Percentiles rank a stretch among this genome's conserved stretches.
Evolutionary conservation across 2,113 vertebrate species (phyloP).

Genomic region (Condylura cristata): DNA sequence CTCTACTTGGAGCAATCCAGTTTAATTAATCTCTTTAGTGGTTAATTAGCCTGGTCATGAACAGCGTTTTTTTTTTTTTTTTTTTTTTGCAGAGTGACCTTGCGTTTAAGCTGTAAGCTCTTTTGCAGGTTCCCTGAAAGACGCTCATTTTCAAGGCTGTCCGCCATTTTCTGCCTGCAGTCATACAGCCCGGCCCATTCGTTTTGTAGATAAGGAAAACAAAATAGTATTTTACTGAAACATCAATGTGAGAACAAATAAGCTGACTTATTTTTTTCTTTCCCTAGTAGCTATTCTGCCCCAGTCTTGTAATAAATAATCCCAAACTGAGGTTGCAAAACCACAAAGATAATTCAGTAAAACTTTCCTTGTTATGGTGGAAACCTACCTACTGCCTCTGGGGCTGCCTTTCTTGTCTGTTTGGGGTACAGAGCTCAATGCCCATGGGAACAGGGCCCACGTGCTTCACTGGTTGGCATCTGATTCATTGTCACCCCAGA

Average conservation of each 20-base stretch:
- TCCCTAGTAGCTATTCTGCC: background rate
- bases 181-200: background rate
- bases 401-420: background rate
- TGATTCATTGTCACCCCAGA: background rate
- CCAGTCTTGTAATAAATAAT: background rate
- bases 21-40: background rate
- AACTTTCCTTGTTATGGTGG: background rate
- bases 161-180: background rate
- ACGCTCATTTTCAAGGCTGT: background rate
- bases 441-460: background rate
- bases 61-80: too few species aligned
- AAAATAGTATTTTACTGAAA: constrained; percentile 37
- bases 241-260: background rate
- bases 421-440: background rate
- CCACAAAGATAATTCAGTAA: background rate
- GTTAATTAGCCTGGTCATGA: background rate
- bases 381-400: background rate
- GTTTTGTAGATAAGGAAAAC: constrained; percentile 16
- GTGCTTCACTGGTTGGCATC: background rate
- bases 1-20: background rate
- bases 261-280: background rate
- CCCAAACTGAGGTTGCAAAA: background rate
- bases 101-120: background rate
- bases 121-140: background rate
- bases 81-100: background rate